Percentiles rank a stretch among this genome's conserved stretches.
Conservation (phyloP, 2,113 vertebrate species). For the Bothrops jararaca region DNA sequence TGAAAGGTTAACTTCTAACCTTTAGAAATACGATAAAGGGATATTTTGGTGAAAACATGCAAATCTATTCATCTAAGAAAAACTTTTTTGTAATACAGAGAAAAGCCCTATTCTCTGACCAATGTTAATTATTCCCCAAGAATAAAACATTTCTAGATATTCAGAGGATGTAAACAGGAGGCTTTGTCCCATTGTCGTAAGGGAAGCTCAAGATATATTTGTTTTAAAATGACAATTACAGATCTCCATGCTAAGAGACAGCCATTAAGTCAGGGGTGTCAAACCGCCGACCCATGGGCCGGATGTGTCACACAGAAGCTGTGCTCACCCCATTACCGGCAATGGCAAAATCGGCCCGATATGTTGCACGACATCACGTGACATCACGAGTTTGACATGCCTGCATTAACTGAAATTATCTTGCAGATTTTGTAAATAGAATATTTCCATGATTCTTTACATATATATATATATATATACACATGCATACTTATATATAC, state of each 20-base stretch:
- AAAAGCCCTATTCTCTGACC: conserved; percentile 16
- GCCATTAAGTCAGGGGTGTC: neutral
- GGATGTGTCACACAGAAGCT: no score
- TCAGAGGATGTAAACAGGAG: neutral
- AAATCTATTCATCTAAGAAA: conserved; percentile 40
- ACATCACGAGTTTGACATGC: no score
- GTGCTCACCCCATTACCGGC: no score
- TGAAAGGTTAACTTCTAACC: conserved; percentile 39
- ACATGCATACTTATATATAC: neutral
- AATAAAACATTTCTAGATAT: conserved; percentile 14
- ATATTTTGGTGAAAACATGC: conserved; percentile 32
- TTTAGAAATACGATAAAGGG: conserved; percentile 34
- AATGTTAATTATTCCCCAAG: conserved; percentile 6
- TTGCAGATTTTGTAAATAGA: neutral
- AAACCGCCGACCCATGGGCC: no score
- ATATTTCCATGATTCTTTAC: neutral
- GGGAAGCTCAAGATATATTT: conserved; percentile 25
- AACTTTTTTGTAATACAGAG: conserved; percentile 21
- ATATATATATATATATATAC: no score
- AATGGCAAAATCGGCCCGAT: no score
- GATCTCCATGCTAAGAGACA: neutral
- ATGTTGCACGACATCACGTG: no score
- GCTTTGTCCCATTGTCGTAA: conserved; percentile 15
- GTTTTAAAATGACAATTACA: conserved; percentile 30
- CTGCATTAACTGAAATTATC: neutral